Percentiles rank a stretch among this genome's conserved stretches.
Evolutionary conservation across 2,113 vertebrate genomes (phyloP).

Genomic region (Tonatia bakeri): DNA sequence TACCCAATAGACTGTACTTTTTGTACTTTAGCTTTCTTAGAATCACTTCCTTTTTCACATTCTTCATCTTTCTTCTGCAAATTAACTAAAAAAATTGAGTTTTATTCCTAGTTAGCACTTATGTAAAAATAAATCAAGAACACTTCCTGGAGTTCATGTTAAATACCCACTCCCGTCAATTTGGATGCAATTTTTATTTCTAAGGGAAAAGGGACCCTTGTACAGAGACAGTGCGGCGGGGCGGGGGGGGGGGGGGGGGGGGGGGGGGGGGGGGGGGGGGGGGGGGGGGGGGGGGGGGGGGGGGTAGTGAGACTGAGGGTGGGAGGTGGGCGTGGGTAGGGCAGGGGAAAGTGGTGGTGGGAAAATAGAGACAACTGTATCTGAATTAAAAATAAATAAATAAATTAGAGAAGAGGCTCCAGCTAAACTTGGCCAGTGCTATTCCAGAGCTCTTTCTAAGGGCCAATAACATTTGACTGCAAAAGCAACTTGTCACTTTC

Average conservation of each 20-base stretch:
- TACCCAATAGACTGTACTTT: constrained; percentile 63
- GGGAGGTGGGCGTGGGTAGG: too few species aligned
- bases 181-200: neutral
- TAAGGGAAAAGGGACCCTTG: neutral
- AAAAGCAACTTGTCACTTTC: neutral
- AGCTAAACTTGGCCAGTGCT: neutral
- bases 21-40: constrained; percentile 57
- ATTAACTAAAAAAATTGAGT: constrained; percentile 53
- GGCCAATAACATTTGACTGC: neutral
- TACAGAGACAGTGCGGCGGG: too few species aligned
- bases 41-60: constrained; percentile 19
- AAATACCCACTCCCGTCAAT: neutral
- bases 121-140: neutral
- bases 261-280: too few species aligned
- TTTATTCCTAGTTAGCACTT: constrained; percentile 10
- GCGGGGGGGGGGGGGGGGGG: too few species aligned
- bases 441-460: neutral
- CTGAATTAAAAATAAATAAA: too few species aligned
- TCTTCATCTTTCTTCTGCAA: constrained; percentile 62
- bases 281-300: too few species aligned
- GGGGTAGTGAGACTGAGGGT: too few species aligned
- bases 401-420: neutral
- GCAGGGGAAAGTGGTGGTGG: too few species aligned
- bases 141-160: neutral
- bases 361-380: too few species aligned